phyloP scores from a whole-genome alignment of 2,888 invertebrate genomes.

The Parthenolecanium corni region DNA sequence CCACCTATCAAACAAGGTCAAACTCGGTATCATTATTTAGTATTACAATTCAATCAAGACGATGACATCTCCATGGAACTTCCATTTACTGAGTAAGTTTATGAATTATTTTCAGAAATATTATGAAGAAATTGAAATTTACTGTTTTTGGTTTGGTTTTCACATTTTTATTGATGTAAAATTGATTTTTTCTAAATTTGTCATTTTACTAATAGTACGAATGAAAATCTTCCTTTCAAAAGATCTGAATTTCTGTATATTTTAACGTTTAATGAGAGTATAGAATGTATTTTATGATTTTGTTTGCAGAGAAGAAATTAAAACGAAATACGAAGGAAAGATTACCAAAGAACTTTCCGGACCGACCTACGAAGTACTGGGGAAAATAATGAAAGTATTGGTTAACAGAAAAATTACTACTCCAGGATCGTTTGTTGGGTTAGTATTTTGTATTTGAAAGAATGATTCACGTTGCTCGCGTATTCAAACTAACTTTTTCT shows the following conservation, averaged over 20 bases:
- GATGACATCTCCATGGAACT: conserved; percentile 82
- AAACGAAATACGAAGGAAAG: conserved; percentile 87
- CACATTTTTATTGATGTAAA: no score
- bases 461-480: background rate
- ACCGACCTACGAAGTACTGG: conserved; percentile 87
- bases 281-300: no score
- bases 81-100: conserved; percentile 77
- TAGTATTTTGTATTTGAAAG: conserved; percentile 34
- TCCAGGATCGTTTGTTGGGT: conserved; percentile 87
- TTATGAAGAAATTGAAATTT: no score
- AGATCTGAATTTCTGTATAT: no score
- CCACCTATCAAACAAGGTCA: conserved; percentile 99
- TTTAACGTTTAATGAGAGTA: no score
- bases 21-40: conserved; percentile 93
- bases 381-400: conserved; percentile 91
- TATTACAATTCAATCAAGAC: conserved; percentile 85
- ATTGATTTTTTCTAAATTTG: no score
- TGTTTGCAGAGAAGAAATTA: conserved; percentile 64
- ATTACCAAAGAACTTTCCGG: conserved; percentile 81
- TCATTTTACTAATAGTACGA: no score
- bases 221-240: no score
- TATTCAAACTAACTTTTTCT: conserved; percentile 28
- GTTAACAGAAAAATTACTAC: conserved; percentile 89
- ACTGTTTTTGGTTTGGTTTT: no score
- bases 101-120: no score